A percentile compares a stretch with the other conserved stretches of the same genome.
Evolutionary conservation across 2,797 vertebrate genomes (phyloP).

Genomic region (Phataginus tetradactyla): DNA sequence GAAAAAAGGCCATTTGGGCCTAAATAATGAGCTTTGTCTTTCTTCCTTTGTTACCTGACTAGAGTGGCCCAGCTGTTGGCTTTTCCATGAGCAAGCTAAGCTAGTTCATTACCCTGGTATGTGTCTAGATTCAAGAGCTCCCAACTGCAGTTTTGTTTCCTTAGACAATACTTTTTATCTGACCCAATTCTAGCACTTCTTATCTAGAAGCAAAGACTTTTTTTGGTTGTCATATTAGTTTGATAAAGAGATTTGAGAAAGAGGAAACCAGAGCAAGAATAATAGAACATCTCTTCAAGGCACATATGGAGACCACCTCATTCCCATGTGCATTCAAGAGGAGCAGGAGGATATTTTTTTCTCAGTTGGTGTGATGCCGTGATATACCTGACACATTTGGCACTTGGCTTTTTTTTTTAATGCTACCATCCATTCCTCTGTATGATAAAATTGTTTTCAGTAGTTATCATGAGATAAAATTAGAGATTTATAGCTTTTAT

Average conservation of each 20-base stretch:
- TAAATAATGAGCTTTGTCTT: not conserved
- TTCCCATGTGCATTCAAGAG: not conserved
- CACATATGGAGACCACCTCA: not conserved
- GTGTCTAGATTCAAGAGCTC: constrained; percentile 19
- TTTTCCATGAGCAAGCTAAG: not conserved
- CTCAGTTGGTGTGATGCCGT: not conserved
- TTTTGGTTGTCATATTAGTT: constrained; percentile 59
- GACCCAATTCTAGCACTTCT: not conserved
- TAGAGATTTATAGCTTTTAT: not conserved
- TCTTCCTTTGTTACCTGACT: not conserved
- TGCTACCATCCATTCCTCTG: not conserved
- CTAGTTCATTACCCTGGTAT: not conserved
- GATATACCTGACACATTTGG: not conserved
- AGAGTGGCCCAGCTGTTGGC: not conserved
- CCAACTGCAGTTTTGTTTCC: constrained; percentile 19
- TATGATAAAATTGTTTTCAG: not conserved
- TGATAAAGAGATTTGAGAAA: constrained; percentile 56
- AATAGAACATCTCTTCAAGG: not conserved
- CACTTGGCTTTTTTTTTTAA: not conserved
- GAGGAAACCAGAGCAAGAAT: constrained; percentile 7
- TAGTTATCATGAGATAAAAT: constrained; percentile 17
- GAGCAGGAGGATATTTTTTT: not conserved
- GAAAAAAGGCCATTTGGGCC: not conserved
- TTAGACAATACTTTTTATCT: constrained; percentile 43
- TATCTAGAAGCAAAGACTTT: constrained; percentile 49